These are phyloP conservation scores for Hepsetus odoe DNA, from an alignment of 2,113 vertebrate genomes.

Conservation along the genomic window DNA sequence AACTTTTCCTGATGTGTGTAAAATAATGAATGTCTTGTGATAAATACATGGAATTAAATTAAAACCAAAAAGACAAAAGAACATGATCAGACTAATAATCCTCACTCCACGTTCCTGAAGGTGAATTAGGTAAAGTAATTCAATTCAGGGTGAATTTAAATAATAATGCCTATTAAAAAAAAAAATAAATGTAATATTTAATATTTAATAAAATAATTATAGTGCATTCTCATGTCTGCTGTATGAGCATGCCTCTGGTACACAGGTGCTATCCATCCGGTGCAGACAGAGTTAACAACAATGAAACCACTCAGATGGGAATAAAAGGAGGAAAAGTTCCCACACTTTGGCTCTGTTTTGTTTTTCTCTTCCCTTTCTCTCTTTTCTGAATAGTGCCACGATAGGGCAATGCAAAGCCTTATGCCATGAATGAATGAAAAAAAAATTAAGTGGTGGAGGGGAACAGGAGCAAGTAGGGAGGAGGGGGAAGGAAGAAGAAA, in stretches of 20 bases:
- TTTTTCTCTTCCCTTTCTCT: conserved; percentile 67
- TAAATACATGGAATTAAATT: not conserved
- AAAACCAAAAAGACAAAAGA: not conserved
- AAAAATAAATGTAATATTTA: not conserved
- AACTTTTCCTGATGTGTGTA: not conserved
- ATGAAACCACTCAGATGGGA: conserved; percentile 71
- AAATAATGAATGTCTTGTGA: not conserved
- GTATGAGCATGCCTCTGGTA: conserved; percentile 57
- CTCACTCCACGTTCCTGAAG: not conserved
- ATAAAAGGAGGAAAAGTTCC: conserved; percentile 74
- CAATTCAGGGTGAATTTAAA: not conserved
- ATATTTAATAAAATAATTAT: not conserved
- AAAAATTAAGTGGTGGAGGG: conserved; percentile 43
- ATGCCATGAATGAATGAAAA: conserved; percentile 68
- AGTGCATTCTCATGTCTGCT: not conserved
- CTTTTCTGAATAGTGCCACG: conserved; percentile 64
- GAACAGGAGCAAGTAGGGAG: conserved; percentile 50
- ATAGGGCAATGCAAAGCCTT: conserved; percentile 67
- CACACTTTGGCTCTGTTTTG: conserved; percentile 74
- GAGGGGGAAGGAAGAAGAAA: conserved; percentile 55
- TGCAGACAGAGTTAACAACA: conserved; percentile 73
- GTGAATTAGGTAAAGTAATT: not conserved
- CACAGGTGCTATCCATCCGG: conserved; percentile 77
- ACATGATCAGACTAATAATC: not conserved
- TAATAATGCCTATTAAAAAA: not conserved